Percentiles rank a stretch among this genome's conserved stretches.
These are phyloP conservation scores for Mactra quadrangularis DNA, from an alignment of 1,140 invertebrate species.

Conservation along the genomic window DNA sequence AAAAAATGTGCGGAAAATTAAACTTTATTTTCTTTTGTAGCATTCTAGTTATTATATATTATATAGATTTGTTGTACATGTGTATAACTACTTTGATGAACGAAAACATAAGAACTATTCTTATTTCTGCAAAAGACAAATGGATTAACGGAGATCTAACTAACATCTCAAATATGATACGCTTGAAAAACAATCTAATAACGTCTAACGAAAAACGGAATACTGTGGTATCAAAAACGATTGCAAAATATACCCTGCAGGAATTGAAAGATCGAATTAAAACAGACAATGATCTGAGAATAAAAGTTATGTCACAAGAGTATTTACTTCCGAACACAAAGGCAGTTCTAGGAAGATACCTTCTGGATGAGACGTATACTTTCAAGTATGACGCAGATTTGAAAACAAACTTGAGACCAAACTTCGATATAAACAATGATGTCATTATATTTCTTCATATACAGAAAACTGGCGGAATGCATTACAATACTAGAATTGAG, in stretches of 20 bases:
- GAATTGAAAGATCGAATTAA: conserved; percentile 1
- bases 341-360: background rate
- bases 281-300: background rate
- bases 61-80: too few relatives aligned
- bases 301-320: background rate
- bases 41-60: too few relatives aligned
- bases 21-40: too few relatives aligned
- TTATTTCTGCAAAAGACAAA: too few relatives aligned
- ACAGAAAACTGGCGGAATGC: conserved; percentile 35
- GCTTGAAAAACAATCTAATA: too few relatives aligned
- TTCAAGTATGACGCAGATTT: background rate
- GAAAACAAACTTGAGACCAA: background rate
- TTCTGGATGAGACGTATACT: background rate
- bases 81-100: too few relatives aligned
- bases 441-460: conserved; percentile 48
- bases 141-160: too few relatives aligned
- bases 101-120: too few relatives aligned
- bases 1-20: too few relatives aligned
- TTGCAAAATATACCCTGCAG: background rate
- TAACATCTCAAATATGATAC: too few relatives aligned
- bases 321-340: conserved; percentile 8
- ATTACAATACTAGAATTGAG: conserved; percentile 10
- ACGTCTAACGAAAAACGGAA: too few relatives aligned
- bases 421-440: conserved; percentile 23
- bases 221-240: too few relatives aligned